Percentiles rank a stretch among this genome's conserved stretches.
Evolutionary conservation across 1,140 invertebrate genomes (phyloP).

Genomic region (Panagrolaimus sp.): DNA sequence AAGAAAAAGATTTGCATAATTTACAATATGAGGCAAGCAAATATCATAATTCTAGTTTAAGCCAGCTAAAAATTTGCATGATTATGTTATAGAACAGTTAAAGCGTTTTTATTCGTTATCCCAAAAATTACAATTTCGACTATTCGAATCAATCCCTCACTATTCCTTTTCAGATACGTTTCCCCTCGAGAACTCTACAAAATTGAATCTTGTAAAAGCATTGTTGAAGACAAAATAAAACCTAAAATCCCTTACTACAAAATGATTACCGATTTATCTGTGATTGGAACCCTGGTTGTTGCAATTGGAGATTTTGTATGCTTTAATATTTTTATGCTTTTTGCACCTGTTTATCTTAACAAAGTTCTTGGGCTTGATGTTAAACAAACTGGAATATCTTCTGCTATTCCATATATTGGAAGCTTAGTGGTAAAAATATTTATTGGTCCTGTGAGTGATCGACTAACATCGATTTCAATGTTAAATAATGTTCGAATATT

Average conservation of each 20-base stretch:
- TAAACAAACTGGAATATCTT: neutral
- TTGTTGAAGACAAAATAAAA: neutral
- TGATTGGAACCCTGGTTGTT: neutral
- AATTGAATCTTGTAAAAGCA: neutral
- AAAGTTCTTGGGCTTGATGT: conserved; percentile 7
- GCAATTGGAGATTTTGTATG: neutral
- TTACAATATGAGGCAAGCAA: no score
- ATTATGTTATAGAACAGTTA: no score
- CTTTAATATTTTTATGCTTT: conserved; percentile 4
- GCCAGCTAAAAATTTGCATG: no score
- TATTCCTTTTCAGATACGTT: neutral
- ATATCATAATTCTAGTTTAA: no score
- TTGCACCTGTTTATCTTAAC: conserved; percentile 9
- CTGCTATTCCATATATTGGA: neutral
- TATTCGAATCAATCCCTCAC: no score
- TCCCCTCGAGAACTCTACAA: neutral
- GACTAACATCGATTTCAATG: neutral
- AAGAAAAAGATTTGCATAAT: no score
- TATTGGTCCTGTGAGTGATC: neutral
- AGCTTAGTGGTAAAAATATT: neutral
- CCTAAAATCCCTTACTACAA: neutral
- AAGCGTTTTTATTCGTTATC: no score
- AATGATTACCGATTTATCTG: neutral
- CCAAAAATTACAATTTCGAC: no score
- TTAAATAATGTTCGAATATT: neutral